Base-by-base conservation (phyloP, 1,140 invertebrate species). In the Sycobia sp. region DNA sequence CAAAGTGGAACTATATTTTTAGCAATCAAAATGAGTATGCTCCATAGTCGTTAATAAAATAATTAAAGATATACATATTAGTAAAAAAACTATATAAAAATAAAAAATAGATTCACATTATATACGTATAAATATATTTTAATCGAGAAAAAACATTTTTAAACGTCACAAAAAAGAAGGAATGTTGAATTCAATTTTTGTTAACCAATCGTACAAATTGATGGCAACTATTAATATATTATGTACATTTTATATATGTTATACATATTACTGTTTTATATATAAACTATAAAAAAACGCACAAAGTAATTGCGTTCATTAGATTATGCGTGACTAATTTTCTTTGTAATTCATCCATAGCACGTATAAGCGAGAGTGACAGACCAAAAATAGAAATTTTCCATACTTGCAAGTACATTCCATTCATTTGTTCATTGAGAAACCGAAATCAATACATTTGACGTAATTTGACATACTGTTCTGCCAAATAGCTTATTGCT, bases 341-440 rank as follows among this genome's bases (percentile, higher is more conserved):
- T 18, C 18, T 49, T 49, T 62, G 51, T 55, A 44, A 62, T 55
- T 62, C 60, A 49, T 41, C 51, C 23, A 44, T 32, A 62, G 10
- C 32, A 34, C 34, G 49, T 39, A 11, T n/a, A 46, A 7, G 22
- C 18, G 10, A 55, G n/a, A 54, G n/a, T 11, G 50, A 56, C 38
- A 36, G 51, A 36, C 27, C 34, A 47, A 11, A 32, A n/a, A n/a
- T n/a, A n/a, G n/a, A 50, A 47, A 54, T 36, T 20, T 49, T 57
- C 47, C 32, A 44, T 61, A 66, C 58, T 57, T 44, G 58, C 18
- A 44, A 11, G 34, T 38, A 60, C 53, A 66, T 66, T 61, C 51
- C 57, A 53, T 38, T 46, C 5, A 32, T 43, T 39, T 16, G 39
- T 65, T 55, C 3, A 14, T 41, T 7, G 43, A 60, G 25, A 59